These are phyloP conservation scores for Podilymbus podiceps DNA, from an alignment of 2,113 vertebrate genomes.

Conservation along the genomic window DNA sequence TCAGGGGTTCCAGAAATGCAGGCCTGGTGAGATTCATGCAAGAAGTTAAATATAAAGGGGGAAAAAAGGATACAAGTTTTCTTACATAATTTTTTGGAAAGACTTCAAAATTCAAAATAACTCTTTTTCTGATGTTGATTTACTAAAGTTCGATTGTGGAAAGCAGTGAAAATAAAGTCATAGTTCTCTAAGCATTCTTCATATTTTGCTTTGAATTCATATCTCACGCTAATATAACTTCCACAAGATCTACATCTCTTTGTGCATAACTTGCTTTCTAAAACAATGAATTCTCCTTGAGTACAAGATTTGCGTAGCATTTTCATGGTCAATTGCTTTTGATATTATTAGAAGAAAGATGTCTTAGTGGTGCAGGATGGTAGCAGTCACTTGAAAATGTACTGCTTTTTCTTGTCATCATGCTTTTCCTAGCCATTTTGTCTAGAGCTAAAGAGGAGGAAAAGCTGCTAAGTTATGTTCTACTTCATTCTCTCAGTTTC, in stretches of 20 bases:
- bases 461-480: background rate
- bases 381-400: background rate
- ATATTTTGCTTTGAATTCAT: background rate
- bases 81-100: background rate
- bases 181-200: background rate
- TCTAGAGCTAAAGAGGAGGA: background rate
- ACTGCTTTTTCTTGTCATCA: background rate
- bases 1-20: background rate
- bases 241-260: background rate
- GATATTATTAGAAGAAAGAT: conserved; percentile 27
- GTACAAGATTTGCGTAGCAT: background rate
- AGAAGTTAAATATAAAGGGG: background rate
- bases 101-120: background rate
- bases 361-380: background rate
- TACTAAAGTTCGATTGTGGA: background rate
- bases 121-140: background rate
- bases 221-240: background rate
- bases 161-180: background rate
- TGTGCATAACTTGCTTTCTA: background rate
- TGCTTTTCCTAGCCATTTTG: background rate
- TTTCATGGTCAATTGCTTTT: conserved; percentile 45
- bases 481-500: background rate
- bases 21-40: background rate
- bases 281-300: conserved; percentile 13
- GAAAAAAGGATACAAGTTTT: background rate